Base-by-base conservation (phyloP, 2,888 invertebrate genomes). In the Philaethria dido region DNA sequence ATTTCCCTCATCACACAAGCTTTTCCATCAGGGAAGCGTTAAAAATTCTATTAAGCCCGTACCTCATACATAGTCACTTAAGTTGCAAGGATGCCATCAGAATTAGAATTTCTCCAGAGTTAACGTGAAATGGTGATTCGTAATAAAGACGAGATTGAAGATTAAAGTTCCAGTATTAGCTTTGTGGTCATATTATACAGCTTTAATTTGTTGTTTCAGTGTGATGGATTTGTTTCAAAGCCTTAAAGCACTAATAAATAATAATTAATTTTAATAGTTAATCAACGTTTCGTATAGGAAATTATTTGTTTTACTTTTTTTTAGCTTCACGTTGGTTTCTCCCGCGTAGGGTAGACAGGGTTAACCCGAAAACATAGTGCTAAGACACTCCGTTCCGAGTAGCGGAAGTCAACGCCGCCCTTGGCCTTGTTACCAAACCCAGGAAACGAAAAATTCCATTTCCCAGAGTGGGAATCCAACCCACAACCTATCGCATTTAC, bases 41-140 rank as follows among this genome's bases (percentile, higher is more conserved):
- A 74, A 73, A 75, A 72, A 73, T 75, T 75, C 73, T 73, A 74
- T 73, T 74, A 75, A 72, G 66, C 59, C 52, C 71, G 36, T 70
- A 71, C 66, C 69, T 75, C 71, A 68, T 70, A 69, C 71, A 72
- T 66, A 71, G 66, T 68, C 66, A 66, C 52, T 69, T 66, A 59
- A 59, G 48, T 64, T 52, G 44, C 62, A 48, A 52, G 44, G 60
- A 44, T 61, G 63, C 25, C 55, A 39, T 36, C 33, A 29, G 55
- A 69, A 66, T 66, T 69, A 61, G 61, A 64, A 70, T 64, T 55
- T 69, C 57, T 57, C 52, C 6, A 29, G 62, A 39, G 55, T 44
- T 62, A 48, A 57, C 55, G 55, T 61, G n/a, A 57, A 47, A 67
- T 44, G 25, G 42, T 62, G 52, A 22, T 44, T 33, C 61, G 39